Evolutionary conservation across 2,113 vertebrate species (phyloP), one percentile per base, ranked within the genome.

Genomic region (Elachura formosa): DNA sequence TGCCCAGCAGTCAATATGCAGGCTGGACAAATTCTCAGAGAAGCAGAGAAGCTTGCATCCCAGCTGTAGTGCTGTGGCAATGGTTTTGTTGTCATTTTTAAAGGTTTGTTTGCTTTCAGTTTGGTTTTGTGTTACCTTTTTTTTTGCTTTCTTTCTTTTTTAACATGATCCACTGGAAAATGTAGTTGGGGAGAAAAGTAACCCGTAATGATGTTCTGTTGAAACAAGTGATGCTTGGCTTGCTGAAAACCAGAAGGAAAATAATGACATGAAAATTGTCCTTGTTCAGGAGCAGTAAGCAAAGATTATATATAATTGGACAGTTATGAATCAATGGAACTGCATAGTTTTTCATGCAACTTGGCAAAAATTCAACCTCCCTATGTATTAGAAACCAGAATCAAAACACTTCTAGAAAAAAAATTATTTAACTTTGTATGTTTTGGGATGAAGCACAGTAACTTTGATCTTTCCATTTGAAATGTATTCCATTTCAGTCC

Each of bases 1-100:
- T 95, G 85, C 69, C 81, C 84, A 78, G 90, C 59, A 97, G 95
- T 93, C 97, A 96, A 55, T 90, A 94, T 87, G 76, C 71, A 96
- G 95, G 76, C 83, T 82, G 93, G 88, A 76, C 66, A 61, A 55
- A 87, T 90, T 87, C 92, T 94, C 64, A 76, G 48, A 59, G 71
- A 97, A 48, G 69, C 66, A 90, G 77, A 84, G 76, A 96, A 94
- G 84, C 52, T 85, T 29, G n/a, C 49, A 86, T 52, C 33, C 19
- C 40, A 59, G 29, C 46, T 63, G 49, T 55, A 59, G 26, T 90
- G 67, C 43, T 82, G 59, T 62, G 55, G 75, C 5, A 15, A 9
- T 14, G 29, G 21, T 68, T 54, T 49, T 56, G 18, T 55, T 81
- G 45, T 34, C n/a, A 12, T 5, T 72, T 84, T 80, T 59, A 43